A percentile compares a stretch with the other conserved stretches of the same genome.
These are phyloP conservation scores for Erebia epiphron DNA, from an alignment of 2,888 invertebrate genomes.

Conservation along the genomic window DNA sequence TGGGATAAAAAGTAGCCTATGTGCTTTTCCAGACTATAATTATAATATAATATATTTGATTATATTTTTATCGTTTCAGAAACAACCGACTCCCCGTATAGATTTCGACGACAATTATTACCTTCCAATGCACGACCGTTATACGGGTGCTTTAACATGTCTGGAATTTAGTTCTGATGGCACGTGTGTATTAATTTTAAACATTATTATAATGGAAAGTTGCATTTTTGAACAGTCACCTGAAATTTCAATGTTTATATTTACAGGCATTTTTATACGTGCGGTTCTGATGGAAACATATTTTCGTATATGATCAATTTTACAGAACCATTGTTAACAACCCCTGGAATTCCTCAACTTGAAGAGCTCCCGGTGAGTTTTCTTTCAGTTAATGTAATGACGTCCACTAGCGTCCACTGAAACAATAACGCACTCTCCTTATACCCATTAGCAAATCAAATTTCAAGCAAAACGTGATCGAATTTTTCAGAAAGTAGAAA, in stretches of 20 bases:
- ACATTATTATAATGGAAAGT: background rate
- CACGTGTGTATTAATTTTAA: constrained; percentile 60
- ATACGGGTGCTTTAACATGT: constrained; percentile 85
- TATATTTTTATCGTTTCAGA: constrained; percentile 46
- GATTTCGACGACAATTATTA: constrained; percentile 84
- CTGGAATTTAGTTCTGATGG: constrained; percentile 85
- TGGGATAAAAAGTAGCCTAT: too few relatives aligned
- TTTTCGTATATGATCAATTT: constrained; percentile 86
- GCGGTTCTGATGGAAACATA: constrained; percentile 90
- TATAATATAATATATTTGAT: too few relatives aligned
- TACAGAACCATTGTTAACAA: constrained; percentile 55
- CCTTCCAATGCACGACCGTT: constrained; percentile 89
- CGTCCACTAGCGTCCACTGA: background rate
- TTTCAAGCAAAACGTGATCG: background rate
- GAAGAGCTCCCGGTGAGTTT: constrained; percentile 54
- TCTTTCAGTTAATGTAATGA: background rate
- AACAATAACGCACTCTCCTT: too few relatives aligned
- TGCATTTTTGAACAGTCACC: background rate
- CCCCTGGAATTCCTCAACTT: constrained; percentile 36
- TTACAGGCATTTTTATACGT: constrained; percentile 79
- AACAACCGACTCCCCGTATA: constrained; percentile 69
- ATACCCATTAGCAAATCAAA: too few relatives aligned
- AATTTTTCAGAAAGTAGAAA: constrained; percentile 51
- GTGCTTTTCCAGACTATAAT: too few relatives aligned
- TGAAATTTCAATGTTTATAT: background rate